Base-by-base conservation (phyloP, 2,797 vertebrate species). In the Parotocinclus haroldoi region DNA sequence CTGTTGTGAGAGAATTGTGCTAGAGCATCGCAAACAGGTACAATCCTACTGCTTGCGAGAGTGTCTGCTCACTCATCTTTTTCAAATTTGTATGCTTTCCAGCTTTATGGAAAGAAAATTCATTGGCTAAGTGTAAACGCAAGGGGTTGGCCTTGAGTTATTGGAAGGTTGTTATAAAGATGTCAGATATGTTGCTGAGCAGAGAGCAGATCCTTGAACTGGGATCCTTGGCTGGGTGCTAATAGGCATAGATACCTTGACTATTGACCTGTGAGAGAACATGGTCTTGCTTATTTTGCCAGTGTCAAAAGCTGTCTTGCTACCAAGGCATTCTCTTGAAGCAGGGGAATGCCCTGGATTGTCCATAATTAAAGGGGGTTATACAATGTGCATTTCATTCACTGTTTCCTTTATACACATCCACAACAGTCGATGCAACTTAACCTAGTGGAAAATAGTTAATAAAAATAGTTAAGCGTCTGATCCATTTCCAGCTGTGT, bases 181-280 rank as follows among this genome's bases (percentile, higher is more conserved):
- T 77, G 14, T 76, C 76, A 58, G 55, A 82, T 79, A 76, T 83
- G 83, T 88, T 86, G 85, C 81, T 82, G 83, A 74, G 85, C 81
- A 80, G 27, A 57, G 50, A 82, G 82, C 66, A 68, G 44, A 63
- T 72, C 63, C 63, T 72, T 80, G 73, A 71, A 76, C 75, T n/a
- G n/a, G n/a, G n/a, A n/a, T n/a, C n/a, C n/a, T 69, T 83, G 66
- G 17, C 40, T 72, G 18, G 27, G 27, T 27, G 27, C 27, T 27
- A 27, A 27, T 27, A 5, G 27, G 27, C 2, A 62, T 66, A 1
- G 10, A 7, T 12, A 7, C 10, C 5, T 56, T 27, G 42, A 51
- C 19, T 53, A 49, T 51, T 54, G 63, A 63, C 9, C 9, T 51
- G 11, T 5, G 4, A 9, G 38, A 16, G 7, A 40, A 46, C 8